These are phyloP conservation scores for Drosophila setosimentum DNA, from an alignment of 2,888 invertebrate species.

Conservation along the genomic window DNA sequence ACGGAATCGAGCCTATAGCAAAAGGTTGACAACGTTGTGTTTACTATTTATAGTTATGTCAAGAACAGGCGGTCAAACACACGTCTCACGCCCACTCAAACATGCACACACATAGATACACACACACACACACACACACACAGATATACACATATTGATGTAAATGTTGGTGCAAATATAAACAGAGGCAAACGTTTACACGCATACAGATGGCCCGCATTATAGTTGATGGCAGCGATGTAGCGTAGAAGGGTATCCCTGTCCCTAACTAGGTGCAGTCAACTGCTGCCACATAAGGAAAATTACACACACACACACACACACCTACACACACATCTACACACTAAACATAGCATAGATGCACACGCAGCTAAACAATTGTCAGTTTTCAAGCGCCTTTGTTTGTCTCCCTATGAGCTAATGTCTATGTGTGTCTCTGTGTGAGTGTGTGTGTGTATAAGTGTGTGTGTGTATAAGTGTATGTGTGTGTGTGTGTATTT, in stretches of 20 bases:
- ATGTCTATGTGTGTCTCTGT: slow-evolving; percentile 10
- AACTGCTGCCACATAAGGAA: slow-evolving; percentile 58
- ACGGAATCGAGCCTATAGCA: slow-evolving; percentile 4
- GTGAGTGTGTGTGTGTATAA: slow-evolving; percentile 7
- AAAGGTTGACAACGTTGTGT: slow-evolving; percentile 48
- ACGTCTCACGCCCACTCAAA: slow-evolving; percentile 9
- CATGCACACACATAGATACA: neutral
- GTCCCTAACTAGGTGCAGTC: slow-evolving; percentile 68
- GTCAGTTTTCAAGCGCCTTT: slow-evolving; percentile 63
- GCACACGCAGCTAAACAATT: slow-evolving; percentile 58
- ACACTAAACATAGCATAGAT: slow-evolving; percentile 20
- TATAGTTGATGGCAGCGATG: slow-evolving; percentile 31
- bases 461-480: slow-evolving; percentile 8
- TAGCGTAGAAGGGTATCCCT: neutral
- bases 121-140: slow-evolving; percentile 8
- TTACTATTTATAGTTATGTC: slow-evolving; percentile 65
- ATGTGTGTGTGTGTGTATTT: slow-evolving; percentile 11
- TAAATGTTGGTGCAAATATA: slow-evolving; percentile 51
- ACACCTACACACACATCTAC: slow-evolving; percentile 21
- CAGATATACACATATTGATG: slow-evolving; percentile 20
- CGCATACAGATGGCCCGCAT: slow-evolving; percentile 79
- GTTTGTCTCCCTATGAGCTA: slow-evolving; percentile 36
- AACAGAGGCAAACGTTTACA: slow-evolving; percentile 66
- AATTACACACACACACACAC: slow-evolving; percentile 27
- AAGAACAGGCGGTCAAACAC: slow-evolving; percentile 53